A percentile compares a stretch with the other conserved stretches of the same genome.
Evolutionary conservation across 1,140 invertebrate species (phyloP).

Genomic region (Stenopsyche tienmushanensis): DNA sequence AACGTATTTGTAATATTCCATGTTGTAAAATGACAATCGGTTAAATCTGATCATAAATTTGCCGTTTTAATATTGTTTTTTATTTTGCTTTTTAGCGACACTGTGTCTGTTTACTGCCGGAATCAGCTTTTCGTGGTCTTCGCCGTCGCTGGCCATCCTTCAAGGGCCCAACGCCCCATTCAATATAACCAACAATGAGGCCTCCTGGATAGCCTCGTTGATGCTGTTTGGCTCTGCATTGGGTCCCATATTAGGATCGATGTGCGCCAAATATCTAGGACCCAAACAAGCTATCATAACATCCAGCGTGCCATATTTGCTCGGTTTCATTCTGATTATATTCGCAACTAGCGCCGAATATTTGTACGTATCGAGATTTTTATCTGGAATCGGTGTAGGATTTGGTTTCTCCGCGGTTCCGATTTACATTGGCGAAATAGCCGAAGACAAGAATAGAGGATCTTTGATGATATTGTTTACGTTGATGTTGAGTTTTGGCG

Average conservation of each 20-base stretch:
- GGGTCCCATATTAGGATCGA: slow-evolving; percentile 41
- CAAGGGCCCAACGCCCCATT: slow-evolving; percentile 35
- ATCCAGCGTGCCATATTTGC: slow-evolving; percentile 40
- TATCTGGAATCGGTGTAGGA: slow-evolving; percentile 51
- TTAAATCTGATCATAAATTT: too few species aligned
- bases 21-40: too few species aligned
- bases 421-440: slow-evolving; percentile 52
- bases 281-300: slow-evolving; percentile 45
- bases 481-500: slow-evolving; percentile 33
- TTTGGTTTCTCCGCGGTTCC: slow-evolving; percentile 51
- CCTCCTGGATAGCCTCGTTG: slow-evolving; percentile 41
- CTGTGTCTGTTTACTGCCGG: slow-evolving; percentile 32
- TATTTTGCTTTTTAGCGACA: slow-evolving; percentile 31
- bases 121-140: slow-evolving; percentile 38
- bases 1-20: too few species aligned
- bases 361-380: slow-evolving; percentile 48
- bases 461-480: slow-evolving; percentile 35
- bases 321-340: slow-evolving; percentile 46
- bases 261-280: slow-evolving; percentile 43
- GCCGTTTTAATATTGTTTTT: slow-evolving; percentile 12
- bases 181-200: slow-evolving; percentile 39
- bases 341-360: slow-evolving; percentile 46
- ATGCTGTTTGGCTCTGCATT: slow-evolving; percentile 36
- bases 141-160: slow-evolving; percentile 36
- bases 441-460: slow-evolving; percentile 45